Percentiles rank a stretch among this genome's conserved stretches.
Evolutionary conservation across 2,888 invertebrate genomes (phyloP).

Genomic region (Eurytoma californica): DNA sequence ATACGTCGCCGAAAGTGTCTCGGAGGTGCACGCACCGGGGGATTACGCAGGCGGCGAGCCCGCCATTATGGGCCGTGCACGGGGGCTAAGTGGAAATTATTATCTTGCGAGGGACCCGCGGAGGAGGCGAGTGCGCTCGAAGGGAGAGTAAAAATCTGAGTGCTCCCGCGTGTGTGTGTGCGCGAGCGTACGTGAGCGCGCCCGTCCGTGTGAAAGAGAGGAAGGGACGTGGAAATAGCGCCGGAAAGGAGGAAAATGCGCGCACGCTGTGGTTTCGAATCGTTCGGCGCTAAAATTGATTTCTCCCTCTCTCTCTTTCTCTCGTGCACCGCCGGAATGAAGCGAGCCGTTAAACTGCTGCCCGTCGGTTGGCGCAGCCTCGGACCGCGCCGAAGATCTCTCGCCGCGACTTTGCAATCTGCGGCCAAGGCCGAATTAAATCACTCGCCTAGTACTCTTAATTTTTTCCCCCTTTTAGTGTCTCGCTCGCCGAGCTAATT

Average conservation of each 20-base stretch:
- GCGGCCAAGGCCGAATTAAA: conserved; percentile 36
- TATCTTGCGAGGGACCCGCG: background rate
- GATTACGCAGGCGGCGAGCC: conserved; percentile 19
- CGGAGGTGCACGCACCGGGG: background rate
- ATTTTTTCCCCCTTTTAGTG: background rate
- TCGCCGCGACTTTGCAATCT: background rate
- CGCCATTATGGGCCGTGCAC: background rate
- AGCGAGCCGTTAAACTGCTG: background rate
- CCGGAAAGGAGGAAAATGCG: background rate
- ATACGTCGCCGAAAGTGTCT: conserved; percentile 1
- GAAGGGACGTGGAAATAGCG: background rate
- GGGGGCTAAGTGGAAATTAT: conserved; percentile 19
- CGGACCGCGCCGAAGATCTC: background rate
- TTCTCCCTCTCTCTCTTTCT: background rate
- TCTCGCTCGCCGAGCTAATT: background rate
- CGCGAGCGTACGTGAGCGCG: no score
- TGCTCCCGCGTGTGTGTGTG: no score
- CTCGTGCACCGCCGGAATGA: background rate
- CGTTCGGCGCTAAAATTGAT: conserved; percentile 13
- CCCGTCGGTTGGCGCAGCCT: background rate
- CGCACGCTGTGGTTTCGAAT: background rate
- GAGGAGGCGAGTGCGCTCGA: background rate
- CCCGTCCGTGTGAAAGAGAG: background rate
- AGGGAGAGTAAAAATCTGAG: no score
- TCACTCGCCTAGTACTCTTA: background rate